These are phyloP conservation scores for Trichacis sp. DNA, from an alignment of 2,888 invertebrate genomes.

Conservation along the genomic window DNA sequence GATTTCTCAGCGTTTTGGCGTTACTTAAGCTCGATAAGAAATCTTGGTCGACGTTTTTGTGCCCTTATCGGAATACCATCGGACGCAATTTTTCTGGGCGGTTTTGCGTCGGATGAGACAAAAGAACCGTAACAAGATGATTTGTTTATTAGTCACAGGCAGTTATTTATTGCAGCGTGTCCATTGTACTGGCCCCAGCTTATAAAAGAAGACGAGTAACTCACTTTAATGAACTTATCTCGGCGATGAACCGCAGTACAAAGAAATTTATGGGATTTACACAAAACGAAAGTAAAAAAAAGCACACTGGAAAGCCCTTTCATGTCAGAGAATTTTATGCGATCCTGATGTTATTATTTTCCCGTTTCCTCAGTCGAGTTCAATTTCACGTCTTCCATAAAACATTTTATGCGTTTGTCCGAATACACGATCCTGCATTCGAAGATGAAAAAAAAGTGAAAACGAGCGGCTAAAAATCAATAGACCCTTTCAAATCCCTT, in stretches of 20 bases:
- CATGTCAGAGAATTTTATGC: not conserved
- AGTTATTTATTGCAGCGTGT: not conserved
- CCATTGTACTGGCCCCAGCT: constrained; percentile 1
- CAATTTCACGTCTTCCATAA: not conserved
- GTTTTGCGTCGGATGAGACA: no score
- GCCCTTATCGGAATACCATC: no score
- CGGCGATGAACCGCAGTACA: not conserved
- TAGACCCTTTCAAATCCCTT: not conserved
- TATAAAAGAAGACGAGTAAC: constrained; percentile 7
- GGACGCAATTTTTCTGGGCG: no score
- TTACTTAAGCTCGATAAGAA: no score
- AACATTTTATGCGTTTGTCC: not conserved
- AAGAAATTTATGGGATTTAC: constrained; percentile 2
- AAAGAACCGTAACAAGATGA: not conserved
- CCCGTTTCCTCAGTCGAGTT: not conserved
- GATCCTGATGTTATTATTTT: not conserved
- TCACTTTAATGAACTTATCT: constrained; percentile 5
- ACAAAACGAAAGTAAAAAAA: no score
- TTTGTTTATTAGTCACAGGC: constrained; percentile 3
- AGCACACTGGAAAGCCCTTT: not conserved
- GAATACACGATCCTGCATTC: not conserved
- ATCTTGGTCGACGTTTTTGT: no score
- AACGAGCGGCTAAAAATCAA: not conserved
- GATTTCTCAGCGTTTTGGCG: no score
- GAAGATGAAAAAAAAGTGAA: not conserved